phyloP scores from a whole-genome alignment of 2,888 invertebrate species.

The Erebia epiphron region DNA sequence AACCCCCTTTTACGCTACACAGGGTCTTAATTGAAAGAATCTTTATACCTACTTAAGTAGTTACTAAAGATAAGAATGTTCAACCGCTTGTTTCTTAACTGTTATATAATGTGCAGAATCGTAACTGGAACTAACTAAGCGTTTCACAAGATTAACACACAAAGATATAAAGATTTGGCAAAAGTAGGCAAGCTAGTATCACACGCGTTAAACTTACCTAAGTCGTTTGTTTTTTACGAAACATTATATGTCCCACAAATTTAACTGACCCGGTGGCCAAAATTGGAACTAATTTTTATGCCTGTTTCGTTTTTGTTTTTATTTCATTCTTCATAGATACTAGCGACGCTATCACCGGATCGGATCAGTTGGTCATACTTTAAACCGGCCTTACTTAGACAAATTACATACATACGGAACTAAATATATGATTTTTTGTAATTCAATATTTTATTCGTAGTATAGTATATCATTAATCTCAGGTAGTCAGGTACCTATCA shows the following conservation, averaged over 20 bases:
- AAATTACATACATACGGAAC: not conserved
- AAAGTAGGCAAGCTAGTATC: conserved; percentile 13
- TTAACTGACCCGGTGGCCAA: too few species aligned
- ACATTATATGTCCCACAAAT: not conserved
- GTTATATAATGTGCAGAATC: conserved; percentile 17
- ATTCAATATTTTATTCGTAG: not conserved
- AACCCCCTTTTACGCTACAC: too few species aligned
- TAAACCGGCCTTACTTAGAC: not conserved
- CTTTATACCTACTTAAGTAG: not conserved
- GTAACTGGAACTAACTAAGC: conserved; percentile 5
- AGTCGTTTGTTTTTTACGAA: conserved; percentile 12
- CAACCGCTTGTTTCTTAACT: conserved; percentile 14
- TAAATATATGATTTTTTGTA: not conserved
- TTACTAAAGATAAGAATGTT: not conserved
- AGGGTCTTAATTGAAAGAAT: too few species aligned
- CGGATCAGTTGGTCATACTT: not conserved
- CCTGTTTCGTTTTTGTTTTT: too few species aligned
- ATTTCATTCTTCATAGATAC: too few species aligned
- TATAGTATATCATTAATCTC: not conserved
- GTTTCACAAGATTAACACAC: conserved; percentile 22
- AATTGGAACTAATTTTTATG: too few species aligned
- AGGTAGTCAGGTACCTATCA: not conserved
- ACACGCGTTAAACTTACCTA: not conserved
- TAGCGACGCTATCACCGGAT: too few species aligned
- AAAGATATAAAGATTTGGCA: conserved; percentile 15